Evolutionary conservation across 2,888 invertebrate species (phyloP).

Genomic region (Tipula confusa): DNA sequence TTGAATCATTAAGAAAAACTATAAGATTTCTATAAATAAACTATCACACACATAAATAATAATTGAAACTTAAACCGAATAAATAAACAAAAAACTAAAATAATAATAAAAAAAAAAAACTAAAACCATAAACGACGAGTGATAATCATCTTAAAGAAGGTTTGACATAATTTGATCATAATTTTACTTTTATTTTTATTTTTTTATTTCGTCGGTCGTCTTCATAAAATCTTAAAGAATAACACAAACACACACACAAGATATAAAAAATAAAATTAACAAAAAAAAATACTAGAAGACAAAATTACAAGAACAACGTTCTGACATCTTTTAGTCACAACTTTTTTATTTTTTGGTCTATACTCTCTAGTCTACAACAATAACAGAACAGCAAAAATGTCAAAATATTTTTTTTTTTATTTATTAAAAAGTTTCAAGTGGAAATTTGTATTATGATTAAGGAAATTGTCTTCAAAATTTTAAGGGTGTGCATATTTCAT

Average conservation of each 20-base stretch:
- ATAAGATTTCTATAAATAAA: constrained; percentile 3
- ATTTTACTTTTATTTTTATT: constrained; percentile 12
- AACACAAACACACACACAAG: background rate
- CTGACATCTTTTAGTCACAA: background rate
- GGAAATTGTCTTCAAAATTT: background rate
- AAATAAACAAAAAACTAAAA: background rate
- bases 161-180: constrained; percentile 25
- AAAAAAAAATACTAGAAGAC: background rate
- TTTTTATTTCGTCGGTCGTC: background rate
- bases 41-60: constrained; percentile 25
- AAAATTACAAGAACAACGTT: background rate
- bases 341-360: background rate
- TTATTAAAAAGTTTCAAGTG: constrained; percentile 14
- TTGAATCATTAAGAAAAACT: background rate
- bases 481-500: background rate
- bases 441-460: background rate
- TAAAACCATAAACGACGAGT: constrained; percentile 12
- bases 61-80: constrained; percentile 1
- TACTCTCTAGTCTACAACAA: background rate
- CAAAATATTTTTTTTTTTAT: background rate
- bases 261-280: background rate
- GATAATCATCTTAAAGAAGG: constrained; percentile 25
- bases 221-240: background rate
- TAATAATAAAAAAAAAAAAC: background rate
- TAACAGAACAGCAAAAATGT: background rate